Evolutionary conservation across 2,113 vertebrate genomes (phyloP), one percentile per base, ranked within the genome.

Genomic region (Mesoclemmys tuberculata): DNA sequence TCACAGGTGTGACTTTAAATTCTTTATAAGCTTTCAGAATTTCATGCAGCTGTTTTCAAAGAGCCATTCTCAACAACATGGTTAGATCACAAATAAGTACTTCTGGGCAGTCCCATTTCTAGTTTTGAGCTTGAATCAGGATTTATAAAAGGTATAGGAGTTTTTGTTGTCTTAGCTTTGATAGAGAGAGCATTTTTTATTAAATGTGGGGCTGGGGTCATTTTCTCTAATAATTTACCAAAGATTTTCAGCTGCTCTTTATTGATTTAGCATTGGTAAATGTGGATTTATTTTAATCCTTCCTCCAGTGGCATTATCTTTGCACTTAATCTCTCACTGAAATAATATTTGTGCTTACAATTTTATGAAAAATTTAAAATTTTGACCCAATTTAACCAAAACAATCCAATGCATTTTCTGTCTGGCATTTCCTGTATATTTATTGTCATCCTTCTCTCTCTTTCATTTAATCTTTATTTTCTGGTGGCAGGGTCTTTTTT

Each of bases 171-270:
- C 22, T 46, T 58, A 86, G 87, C 48, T 92, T 71, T 84, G 74
- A 80, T 56, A 80, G 61, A 61, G 35, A 6, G 27, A 54, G 10
- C 54, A 31, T 71, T 94, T 52, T 94, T 94, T 81, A 86, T 82
- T 86, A 90, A 61, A 75, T 91, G 80, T 68, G 54, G 80, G 16
- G 27, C 26, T 71, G 41, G 21, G 71, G 58, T 83, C 80, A 16
- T 94, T 96, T 92, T 93, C 95, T 96, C 97, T 97, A 96, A 95
- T 98, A 98, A 97, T 95, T 96, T 90, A 93, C 38, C 18, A 95
- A 96, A 94, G 44, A 93, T 89, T 97, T 97, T 87, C 71, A 96
- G 90, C 88, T 97, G 29, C 79, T 96, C 89, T 97, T 97, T 97
- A 84, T 92, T 97, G 80, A 90, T 93, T 96, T 97, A 41, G 12